Conservation (phyloP, 2,113 vertebrate genomes). For the western clawed frog (Xenopus tropicalis) region DNA sequence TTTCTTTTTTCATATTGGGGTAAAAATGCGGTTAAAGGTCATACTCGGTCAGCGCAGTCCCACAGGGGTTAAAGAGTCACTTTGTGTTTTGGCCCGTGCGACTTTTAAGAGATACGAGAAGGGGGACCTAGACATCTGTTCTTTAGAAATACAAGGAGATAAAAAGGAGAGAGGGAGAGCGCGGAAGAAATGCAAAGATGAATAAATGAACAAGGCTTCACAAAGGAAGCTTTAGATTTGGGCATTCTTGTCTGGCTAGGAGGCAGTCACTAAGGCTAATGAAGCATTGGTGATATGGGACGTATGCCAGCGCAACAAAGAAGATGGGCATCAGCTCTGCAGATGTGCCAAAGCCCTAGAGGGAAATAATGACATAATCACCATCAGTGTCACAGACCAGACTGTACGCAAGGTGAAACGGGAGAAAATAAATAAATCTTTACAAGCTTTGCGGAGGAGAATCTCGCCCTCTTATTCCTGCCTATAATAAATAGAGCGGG, state of each 20-base stretch:
- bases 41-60: constrained; percentile 40
- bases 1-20: constrained; percentile 11
- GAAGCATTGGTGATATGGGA: constrained; percentile 78
- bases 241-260: constrained; percentile 82
- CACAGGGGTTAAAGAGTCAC: constrained; percentile 63
- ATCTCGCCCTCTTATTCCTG: constrained; percentile 48
- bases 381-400: constrained; percentile 96
- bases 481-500: neutral
- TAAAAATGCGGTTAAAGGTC: constrained; percentile 42
- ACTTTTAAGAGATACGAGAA: constrained; percentile 55
- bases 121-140: constrained; percentile 69
- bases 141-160: constrained; percentile 68
- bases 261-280: constrained; percentile 83
- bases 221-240: constrained; percentile 76
- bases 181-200: constrained; percentile 62
- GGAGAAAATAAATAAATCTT: constrained; percentile 71
- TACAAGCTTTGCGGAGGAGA: constrained; percentile 58
- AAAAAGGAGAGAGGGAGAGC: constrained; percentile 33
- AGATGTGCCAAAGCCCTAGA: constrained; percentile 87
- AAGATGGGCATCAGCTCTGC: constrained; percentile 82
- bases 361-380: constrained; percentile 99
- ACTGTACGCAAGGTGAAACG: constrained; percentile 95
- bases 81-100: constrained; percentile 47
- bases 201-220: constrained; percentile 72
- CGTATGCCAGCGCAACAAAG: constrained; percentile 78